Evolutionary conservation across 1,140 invertebrate genomes (phyloP).

Genomic region (Lamellibrachia luymesi): DNA sequence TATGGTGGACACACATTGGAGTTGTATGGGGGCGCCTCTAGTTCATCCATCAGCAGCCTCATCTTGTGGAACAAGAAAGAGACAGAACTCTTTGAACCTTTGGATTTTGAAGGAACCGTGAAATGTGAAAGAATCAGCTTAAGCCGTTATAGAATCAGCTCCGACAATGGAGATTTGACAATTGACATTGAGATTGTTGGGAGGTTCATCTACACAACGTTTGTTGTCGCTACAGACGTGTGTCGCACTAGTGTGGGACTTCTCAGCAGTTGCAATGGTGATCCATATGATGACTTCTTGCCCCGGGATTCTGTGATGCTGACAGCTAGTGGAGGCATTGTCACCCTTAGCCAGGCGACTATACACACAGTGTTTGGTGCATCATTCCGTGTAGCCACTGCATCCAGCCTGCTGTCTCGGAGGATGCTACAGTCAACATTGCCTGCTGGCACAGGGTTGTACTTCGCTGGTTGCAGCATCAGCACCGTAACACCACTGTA

Average conservation of each 20-base stretch:
- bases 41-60: neutral
- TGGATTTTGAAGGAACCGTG: neutral
- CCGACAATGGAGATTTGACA: neutral
- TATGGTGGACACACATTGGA: neutral
- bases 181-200: neutral
- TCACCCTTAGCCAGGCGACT: conserved; percentile 29
- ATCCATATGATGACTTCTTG: conserved; percentile 32
- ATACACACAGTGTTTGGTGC: conserved; percentile 33
- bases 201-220: neutral
- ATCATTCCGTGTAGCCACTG: conserved; percentile 29
- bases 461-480: conserved; percentile 27
- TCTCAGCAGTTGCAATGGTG: conserved; percentile 29
- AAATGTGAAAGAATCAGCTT: neutral
- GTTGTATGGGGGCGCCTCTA: neutral
- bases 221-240: conserved; percentile 16
- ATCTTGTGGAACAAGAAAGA: neutral
- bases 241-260: conserved; percentile 33
- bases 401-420: conserved; percentile 26
- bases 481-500: conserved; percentile 25
- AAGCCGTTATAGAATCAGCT: neutral
- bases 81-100: neutral
- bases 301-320: conserved; percentile 25
- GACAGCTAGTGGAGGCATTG: conserved; percentile 18
- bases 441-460: conserved; percentile 30
- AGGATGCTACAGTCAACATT: neutral